phyloP scores from a whole-genome alignment of 2,888 invertebrate species.

The Cylloceria caligata region DNA sequence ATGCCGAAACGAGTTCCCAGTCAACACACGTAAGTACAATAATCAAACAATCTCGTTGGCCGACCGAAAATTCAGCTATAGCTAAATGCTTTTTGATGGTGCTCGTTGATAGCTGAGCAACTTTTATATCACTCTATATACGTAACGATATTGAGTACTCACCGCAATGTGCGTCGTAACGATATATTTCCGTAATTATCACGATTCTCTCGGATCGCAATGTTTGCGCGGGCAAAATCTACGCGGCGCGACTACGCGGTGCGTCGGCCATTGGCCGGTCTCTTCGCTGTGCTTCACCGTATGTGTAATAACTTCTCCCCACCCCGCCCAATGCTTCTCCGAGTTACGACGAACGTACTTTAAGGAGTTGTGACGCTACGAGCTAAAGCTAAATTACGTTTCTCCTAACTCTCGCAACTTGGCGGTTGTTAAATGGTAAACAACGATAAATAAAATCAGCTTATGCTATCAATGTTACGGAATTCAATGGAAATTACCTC shows the following conservation, averaged over 20 bases:
- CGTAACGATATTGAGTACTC: conserved; percentile 29
- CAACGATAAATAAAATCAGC: background rate
- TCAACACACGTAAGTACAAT: conserved; percentile 26
- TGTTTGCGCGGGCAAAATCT: conserved; percentile 82
- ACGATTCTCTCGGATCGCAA: conserved; percentile 70
- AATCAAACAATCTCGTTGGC: too few relatives aligned
- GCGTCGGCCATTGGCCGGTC: conserved; percentile 73
- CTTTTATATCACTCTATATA: background rate
- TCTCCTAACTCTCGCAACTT: conserved; percentile 14
- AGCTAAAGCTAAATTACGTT: conserved; percentile 30
- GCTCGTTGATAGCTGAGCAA: conserved; percentile 24
- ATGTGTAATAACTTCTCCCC: conserved; percentile 24
- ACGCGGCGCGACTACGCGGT: conserved; percentile 74
- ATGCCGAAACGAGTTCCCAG: conserved; percentile 24
- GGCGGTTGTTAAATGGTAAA: conserved; percentile 14
- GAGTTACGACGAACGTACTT: conserved; percentile 34
- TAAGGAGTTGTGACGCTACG: background rate
- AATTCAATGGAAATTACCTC: conserved; percentile 27
- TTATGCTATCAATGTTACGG: conserved; percentile 3
- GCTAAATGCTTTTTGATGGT: background rate
- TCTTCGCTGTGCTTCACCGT: conserved; percentile 41
- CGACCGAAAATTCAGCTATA: too few relatives aligned
- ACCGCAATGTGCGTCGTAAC: conserved; percentile 45
- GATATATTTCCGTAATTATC: conserved; percentile 70
- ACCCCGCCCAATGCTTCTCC: background rate